Conservation (phyloP, 2,113 vertebrate genomes). For the Oenanthe oenanthe region DNA sequence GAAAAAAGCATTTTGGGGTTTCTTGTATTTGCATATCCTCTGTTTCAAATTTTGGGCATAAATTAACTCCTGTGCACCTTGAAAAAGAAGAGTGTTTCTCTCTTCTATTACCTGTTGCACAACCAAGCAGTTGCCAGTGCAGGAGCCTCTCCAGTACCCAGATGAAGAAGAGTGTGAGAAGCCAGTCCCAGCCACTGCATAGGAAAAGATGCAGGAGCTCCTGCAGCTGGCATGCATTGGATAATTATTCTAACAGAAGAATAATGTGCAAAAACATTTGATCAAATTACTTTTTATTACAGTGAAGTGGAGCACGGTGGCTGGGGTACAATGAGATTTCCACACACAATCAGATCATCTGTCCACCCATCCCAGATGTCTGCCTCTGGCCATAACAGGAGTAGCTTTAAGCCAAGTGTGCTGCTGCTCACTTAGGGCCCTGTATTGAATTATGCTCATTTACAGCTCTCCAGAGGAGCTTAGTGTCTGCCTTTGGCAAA, state of each 20-base stretch:
- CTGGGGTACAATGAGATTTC: not conserved
- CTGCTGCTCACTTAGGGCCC: not conserved
- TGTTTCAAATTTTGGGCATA: not conserved
- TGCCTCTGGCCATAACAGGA: not conserved
- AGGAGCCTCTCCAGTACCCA: not conserved
- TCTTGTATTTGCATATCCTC: not conserved
- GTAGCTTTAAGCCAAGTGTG: constrained; percentile 3
- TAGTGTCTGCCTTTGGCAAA: not conserved
- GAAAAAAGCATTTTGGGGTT: not conserved
- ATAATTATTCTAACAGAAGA: constrained; percentile 19
- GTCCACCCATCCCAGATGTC: not conserved
- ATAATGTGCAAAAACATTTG: not conserved
- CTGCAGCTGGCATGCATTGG: not conserved
- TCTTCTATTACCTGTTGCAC: not conserved
- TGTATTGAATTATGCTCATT: not conserved
- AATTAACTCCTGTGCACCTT: not conserved
- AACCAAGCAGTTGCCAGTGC: not conserved
- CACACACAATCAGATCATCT: not conserved
- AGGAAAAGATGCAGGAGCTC: not conserved
- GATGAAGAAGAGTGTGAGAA: not conserved
- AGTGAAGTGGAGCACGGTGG: rapidly evolving
- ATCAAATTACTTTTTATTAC: constrained; percentile 11
- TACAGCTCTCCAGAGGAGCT: not conserved
- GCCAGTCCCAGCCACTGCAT: not conserved
- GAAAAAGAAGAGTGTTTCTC: not conserved